phyloP scores from a whole-genome alignment of 2,888 invertebrate species.

The Pristionchus exspectatus region DNA sequence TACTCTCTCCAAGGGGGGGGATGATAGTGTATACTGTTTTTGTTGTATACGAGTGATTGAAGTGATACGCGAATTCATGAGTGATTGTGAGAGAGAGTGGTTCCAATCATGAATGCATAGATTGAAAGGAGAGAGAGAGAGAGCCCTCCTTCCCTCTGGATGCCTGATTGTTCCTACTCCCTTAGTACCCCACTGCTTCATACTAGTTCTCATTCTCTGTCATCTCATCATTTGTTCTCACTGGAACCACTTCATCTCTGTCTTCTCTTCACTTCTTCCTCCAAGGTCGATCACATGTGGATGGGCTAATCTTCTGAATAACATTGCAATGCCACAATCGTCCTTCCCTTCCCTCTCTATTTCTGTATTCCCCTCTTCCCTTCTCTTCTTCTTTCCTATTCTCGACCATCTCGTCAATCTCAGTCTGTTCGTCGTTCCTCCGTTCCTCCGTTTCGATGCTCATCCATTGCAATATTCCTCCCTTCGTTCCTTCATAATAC shows the following conservation, averaged over 20 bases:
- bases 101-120: conserved; percentile 36
- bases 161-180: neutral
- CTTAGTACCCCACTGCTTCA: neutral
- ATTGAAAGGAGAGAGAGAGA: neutral
- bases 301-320: neutral
- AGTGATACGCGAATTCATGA: conserved; percentile 19
- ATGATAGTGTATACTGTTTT: neutral
- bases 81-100: neutral
- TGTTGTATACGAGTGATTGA: conserved; percentile 20
- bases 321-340: neutral
- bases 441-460: neutral
- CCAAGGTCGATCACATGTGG: neutral
- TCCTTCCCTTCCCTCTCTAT: neutral
- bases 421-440: neutral
- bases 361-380: neutral
- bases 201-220: neutral
- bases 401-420: neutral
- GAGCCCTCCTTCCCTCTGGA: neutral
- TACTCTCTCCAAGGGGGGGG: neutral
- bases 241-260: neutral
- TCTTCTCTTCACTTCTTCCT: neutral
- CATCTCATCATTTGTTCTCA: neutral
- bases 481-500: neutral
- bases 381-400: neutral
- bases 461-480: neutral